Base-by-base conservation (phyloP, 2,797 vertebrate species). In the Menidia menidia region DNA sequence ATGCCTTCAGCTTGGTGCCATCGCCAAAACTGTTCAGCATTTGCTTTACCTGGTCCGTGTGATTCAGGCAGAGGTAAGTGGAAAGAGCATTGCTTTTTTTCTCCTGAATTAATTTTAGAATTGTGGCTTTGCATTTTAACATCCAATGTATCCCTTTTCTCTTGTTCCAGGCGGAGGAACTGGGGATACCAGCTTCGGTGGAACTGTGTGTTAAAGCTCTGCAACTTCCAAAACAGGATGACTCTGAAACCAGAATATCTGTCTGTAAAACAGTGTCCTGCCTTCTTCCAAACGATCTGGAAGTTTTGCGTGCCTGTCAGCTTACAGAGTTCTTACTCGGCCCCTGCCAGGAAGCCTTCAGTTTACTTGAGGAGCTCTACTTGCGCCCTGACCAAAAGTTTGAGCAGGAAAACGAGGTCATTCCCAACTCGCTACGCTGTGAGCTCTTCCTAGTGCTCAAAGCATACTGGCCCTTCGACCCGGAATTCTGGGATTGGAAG, bases 401-500 rank as follows among this genome's bases (percentile, higher is more conserved):
- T 60, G 96, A 97, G 81, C 96, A 97, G 89, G 97, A 98, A 86
- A 97, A 90, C 1, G 94, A 94, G 4, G 89, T 94, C 4, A 96
- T 99, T 90, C 96, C 98, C 57, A 99, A 98, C 91, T 99, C 97
- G 0, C 93, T 99, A 9, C 97, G 97, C 77, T 99, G 98, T 70
- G 98, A 99, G 84, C 93, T 99, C 62, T 90, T 99, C 14, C 83
- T 99, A 45, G 96, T 95, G 68, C 95, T 99, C 68, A 99, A 99
- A 91, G 96, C 96, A 9, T 96, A 97, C 65, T 99, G 98, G 98
- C 96, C 96, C 10, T 97, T 98, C 89, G 98, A 99, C 91, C 98
- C 98, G 0, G 98, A 99, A 82, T 99, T 99, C 88, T 99, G 98
- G 98, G 98, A 99, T 92, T 99, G 98, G 98, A 99, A 98, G 89